Base-by-base conservation (phyloP, 1,140 invertebrate species). In the Ceratina japonica region DNA sequence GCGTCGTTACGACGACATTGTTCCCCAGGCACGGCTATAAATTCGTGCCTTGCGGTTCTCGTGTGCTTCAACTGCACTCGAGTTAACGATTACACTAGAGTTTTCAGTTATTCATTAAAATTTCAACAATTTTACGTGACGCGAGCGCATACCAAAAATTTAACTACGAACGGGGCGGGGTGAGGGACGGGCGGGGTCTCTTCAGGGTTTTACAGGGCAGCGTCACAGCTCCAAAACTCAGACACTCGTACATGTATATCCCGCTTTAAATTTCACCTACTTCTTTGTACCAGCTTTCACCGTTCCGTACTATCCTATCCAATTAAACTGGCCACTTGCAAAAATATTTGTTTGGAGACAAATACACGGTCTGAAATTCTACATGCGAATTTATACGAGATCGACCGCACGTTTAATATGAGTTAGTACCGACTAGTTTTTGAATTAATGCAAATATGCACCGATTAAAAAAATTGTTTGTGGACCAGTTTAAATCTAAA, bases 1-100 rank as follows among this genome's bases (percentile, higher is more conserved):
- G 72, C 52, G 44, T 86, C 83, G 80, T 85, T 85, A 85, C 83
- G 79, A 81, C 71, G 79, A 82, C 83, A 86, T 86, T 86, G 84
- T 82, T 76, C 82, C 58, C 54, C 65, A 44, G 61, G 51, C 37
- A 51, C 31, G 80, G 68, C 80, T 70, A 77, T 85, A 85, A 85
- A 85, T 85, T 78, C 82, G 69, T 68, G 59, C 66, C 61, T 77
- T 44, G 78, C 72, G 79, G 66, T 63, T 80, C 71, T 56, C 74
- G 18, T 51, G 24, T 51, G 66, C 52, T 44, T 64, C 65, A 70
- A 62, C 72, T n/a, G 3, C 56, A 51, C 72, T 58, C 61, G 24
- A 71, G 69, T 59, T 80, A 84, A 84, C 82, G 73, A 84, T 84
- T 76, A 72, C 75, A 64, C 62, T 61, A 52, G 77, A 71, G 69